Conservation (phyloP, 2,113 vertebrate genomes). For the Cygnus buccinator region DNA sequence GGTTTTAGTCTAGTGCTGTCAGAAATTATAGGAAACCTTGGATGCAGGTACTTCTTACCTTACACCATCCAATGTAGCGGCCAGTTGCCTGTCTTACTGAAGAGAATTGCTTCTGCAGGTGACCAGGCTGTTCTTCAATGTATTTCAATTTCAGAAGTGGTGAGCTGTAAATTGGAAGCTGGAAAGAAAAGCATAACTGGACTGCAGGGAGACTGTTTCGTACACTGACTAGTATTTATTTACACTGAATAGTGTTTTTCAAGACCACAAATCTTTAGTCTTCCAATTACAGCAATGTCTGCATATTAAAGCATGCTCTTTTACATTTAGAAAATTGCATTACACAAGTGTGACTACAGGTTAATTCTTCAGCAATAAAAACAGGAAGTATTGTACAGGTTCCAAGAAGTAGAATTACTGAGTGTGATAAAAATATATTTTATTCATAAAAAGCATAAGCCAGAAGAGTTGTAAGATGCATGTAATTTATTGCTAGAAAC, state of each 20-base stretch:
- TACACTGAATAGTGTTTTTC: fast-evolving
- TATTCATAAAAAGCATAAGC: not conserved
- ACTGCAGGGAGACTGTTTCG: not conserved
- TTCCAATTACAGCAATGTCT: not conserved
- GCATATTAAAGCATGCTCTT: fast-evolving
- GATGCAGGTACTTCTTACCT: constrained; percentile 75
- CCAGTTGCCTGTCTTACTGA: constrained; percentile 60
- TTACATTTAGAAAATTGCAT: not conserved
- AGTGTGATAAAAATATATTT: not conserved
- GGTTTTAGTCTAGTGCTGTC: no score
- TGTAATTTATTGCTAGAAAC: not conserved
- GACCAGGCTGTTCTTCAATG: constrained; percentile 80
- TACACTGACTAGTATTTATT: fast-evolving
- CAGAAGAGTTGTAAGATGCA: not conserved
- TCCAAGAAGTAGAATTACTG: not conserved
- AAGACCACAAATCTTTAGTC: not conserved
- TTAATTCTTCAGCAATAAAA: not conserved
- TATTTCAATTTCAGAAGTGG: constrained; percentile 68
- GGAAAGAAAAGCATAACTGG: constrained; percentile 3
- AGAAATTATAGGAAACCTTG: fast-evolving
- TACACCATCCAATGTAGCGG: constrained; percentile 74
- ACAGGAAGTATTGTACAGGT: fast-evolving
- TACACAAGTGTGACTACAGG: not conserved
- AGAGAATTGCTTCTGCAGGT: constrained; percentile 77
- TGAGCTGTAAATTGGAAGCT: constrained; percentile 86